Evolutionary conservation across 2,113 vertebrate species (phyloP).

Genomic region (Tetrao urogallus): DNA sequence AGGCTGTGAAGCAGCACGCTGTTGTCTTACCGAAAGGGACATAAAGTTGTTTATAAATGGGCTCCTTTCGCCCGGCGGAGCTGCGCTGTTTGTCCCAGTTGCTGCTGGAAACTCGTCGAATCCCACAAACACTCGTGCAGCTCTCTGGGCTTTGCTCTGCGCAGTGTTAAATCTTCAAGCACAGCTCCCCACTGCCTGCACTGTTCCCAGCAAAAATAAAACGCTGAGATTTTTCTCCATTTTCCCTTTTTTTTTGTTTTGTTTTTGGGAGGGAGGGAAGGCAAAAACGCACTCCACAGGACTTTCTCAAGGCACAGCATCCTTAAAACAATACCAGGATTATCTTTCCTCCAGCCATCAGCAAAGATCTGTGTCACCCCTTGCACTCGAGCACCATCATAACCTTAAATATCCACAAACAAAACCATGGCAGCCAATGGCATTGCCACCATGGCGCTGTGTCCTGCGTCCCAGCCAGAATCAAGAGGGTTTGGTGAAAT

Average conservation of each 20-base stretch:
- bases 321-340: accelerated
- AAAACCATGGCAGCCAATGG: accelerated
- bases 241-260: background rate
- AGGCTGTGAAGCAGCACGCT: background rate
- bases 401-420: background rate
- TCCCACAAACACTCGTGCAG: background rate
- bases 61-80: background rate
- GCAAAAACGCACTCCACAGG: accelerated
- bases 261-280: too few relatives aligned
- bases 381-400: background rate
- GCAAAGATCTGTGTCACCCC: accelerated
- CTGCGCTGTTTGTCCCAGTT: background rate
- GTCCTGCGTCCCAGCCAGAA: accelerated
- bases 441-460: accelerated
- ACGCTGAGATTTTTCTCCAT: background rate
- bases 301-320: accelerated
- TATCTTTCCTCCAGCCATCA: background rate
- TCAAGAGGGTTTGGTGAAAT: accelerated
- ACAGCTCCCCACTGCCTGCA: too few relatives aligned
- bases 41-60: background rate
- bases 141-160: background rate
- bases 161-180: background rate
- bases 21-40: background rate
- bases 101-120: background rate
- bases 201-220: background rate